Percentiles rank a stretch among this genome's conserved stretches.
Conservation (phyloP, 2,888 invertebrate genomes). For the Tanypteryx hageni region DNA sequence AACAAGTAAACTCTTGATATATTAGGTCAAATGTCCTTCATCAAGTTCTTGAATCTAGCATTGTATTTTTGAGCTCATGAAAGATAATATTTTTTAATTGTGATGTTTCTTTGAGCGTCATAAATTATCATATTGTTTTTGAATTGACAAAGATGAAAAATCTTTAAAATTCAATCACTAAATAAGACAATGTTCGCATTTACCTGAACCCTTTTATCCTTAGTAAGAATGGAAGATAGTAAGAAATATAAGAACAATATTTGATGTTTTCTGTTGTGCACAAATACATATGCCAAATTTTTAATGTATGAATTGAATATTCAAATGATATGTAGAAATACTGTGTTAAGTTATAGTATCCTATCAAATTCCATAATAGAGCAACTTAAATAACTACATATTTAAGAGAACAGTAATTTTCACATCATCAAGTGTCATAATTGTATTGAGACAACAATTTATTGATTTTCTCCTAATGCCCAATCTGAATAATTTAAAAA, state of each 20-base stretch:
- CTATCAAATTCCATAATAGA: not conserved
- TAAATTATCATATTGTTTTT: not conserved
- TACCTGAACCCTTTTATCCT: not conserved
- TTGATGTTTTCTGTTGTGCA: constrained; percentile 29
- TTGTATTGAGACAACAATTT: not conserved
- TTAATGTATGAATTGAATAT: not conserved
- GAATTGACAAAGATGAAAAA: not conserved
- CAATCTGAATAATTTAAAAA: not conserved
- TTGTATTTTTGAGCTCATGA: not conserved
- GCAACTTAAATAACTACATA: not conserved
- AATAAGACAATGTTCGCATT: not conserved
- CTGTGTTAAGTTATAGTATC: not conserved
- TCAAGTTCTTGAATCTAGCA: not conserved
- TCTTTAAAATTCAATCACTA: not conserved
- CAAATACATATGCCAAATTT: constrained; percentile 36
- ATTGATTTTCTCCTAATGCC: not conserved
- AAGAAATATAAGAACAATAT: not conserved
- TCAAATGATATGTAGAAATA: not conserved
- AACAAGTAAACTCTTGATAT: constrained; percentile 1
- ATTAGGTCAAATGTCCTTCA: not conserved
- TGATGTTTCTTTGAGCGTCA: not conserved
- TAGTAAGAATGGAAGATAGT: not conserved
- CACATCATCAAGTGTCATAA: not conserved
- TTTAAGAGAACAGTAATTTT: not conserved
- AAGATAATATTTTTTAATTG: not conserved